Evolutionary conservation across 2,797 vertebrate species (phyloP).

Genomic region (Myiotriccus ornatus): DNA sequence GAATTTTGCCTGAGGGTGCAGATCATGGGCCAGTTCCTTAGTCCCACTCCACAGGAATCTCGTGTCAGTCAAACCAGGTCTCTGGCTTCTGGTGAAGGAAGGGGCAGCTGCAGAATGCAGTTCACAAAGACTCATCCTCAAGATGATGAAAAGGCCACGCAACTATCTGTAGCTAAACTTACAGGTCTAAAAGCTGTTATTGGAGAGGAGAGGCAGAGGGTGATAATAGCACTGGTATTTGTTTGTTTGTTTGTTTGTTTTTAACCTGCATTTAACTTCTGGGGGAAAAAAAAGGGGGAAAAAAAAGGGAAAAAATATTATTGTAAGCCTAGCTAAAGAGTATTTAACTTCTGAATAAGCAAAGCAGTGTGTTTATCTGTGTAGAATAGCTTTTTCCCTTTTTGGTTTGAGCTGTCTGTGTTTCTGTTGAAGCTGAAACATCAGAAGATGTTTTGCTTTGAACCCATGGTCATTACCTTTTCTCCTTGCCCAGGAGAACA

Average conservation of each 20-base stretch:
- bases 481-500: conserved; percentile 1
- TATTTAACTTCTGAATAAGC: background rate
- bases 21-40: background rate
- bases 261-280: background rate
- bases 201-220: background rate
- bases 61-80: rapidly evolving
- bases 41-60: background rate
- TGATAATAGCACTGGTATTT: background rate
- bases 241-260: background rate
- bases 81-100: background rate
- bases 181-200: background rate
- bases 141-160: background rate
- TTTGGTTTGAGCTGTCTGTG: conserved; percentile 19
- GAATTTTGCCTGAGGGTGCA: background rate
- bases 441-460: conserved; percentile 25
- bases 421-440: conserved; percentile 18
- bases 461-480: background rate
- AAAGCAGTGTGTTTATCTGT: background rate
- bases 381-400: background rate
- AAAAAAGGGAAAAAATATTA: background rate
- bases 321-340: background rate
- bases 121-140: background rate
- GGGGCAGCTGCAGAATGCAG: background rate
- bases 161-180: background rate
- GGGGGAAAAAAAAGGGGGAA: background rate